Percentiles rank a stretch among this genome's conserved stretches.
These are phyloP conservation scores for Hermatobates lingyangjiaoensis DNA, from an alignment of 1,140 invertebrate species.

Conservation along the genomic window DNA sequence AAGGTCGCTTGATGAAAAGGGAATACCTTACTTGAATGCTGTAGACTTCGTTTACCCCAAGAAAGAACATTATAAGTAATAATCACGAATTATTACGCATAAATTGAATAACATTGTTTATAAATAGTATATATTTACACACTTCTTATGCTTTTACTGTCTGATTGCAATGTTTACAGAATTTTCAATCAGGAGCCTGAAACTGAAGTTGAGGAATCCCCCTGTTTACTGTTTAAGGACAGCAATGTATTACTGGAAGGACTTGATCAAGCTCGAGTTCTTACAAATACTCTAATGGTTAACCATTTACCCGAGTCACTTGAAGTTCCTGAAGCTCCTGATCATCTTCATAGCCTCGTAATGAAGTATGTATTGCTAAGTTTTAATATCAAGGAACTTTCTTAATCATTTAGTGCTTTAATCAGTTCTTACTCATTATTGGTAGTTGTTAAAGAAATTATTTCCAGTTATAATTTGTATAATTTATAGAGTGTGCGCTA, in stretches of 20 bases:
- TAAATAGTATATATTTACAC: not conserved
- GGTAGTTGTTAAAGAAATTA: too few relatives aligned
- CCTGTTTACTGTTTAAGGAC: conserved; percentile 36
- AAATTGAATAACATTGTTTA: too few relatives aligned
- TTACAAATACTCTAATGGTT: conserved; percentile 53
- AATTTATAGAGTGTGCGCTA: too few relatives aligned
- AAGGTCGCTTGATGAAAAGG: conserved; percentile 27
- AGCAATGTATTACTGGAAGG: conserved; percentile 47
- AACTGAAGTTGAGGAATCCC: conserved; percentile 38
- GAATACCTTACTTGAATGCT: conserved; percentile 25
- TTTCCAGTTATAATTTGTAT: too few relatives aligned
- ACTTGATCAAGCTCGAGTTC: conserved; percentile 43
- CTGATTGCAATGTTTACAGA: not conserved
- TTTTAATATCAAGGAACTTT: too few relatives aligned
- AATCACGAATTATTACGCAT: not conserved
- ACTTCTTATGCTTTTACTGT: conserved; percentile 21
- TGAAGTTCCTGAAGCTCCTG: conserved; percentile 28
- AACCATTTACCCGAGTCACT: conserved; percentile 16
- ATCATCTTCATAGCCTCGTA: conserved; percentile 27
- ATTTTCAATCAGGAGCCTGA: conserved; percentile 24
- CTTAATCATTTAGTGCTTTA: too few relatives aligned
- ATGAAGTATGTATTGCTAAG: conserved; percentile 16
- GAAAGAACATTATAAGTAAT: not conserved
- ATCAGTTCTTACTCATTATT: too few relatives aligned
- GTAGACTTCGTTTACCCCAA: conserved; percentile 8